Percentiles rank a stretch among this genome's conserved stretches.
These are phyloP conservation scores for Schizotus pectinicornis DNA, from an alignment of 2,888 invertebrate species.

Conservation along the genomic window DNA sequence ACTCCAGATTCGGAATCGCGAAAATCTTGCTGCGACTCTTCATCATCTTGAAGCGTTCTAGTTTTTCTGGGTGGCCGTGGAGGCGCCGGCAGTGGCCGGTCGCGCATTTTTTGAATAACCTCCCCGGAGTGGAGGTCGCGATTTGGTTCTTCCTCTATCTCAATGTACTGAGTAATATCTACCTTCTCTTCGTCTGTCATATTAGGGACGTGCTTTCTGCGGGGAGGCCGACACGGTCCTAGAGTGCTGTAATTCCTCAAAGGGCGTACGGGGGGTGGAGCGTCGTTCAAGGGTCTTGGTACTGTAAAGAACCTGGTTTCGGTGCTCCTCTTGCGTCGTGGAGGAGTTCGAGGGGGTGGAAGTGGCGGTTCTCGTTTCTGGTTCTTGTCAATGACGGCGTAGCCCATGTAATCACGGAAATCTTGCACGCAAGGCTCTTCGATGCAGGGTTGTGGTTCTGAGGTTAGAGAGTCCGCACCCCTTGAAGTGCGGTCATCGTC, in stretches of 20 bases:
- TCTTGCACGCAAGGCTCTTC: slow-evolving; percentile 55
- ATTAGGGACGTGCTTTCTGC: slow-evolving; percentile 56
- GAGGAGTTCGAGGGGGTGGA: slow-evolving; percentile 68
- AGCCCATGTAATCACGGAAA: slow-evolving; percentile 63
- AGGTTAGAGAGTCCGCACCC: slow-evolving; percentile 70
- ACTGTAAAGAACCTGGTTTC: slow-evolving; percentile 75
- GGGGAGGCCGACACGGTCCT: slow-evolving; percentile 63
- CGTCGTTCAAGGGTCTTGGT: slow-evolving; percentile 58
- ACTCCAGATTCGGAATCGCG: slow-evolving; percentile 47
- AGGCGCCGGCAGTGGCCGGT: slow-evolving; percentile 84
- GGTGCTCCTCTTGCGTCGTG: slow-evolving; percentile 61
- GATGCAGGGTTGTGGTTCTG: slow-evolving; percentile 52
- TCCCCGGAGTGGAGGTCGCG: slow-evolving; percentile 76
- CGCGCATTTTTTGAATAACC: slow-evolving; percentile 82
- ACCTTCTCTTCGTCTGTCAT: slow-evolving; percentile 57
- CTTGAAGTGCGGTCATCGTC: slow-evolving; percentile 60
- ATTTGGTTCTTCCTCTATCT: slow-evolving; percentile 65
- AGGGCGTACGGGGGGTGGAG: slow-evolving; percentile 65
- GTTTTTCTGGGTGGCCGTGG: slow-evolving; percentile 77
- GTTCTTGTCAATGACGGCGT: slow-evolving; percentile 78
- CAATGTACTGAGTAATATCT: slow-evolving; percentile 66
- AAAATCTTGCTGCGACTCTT: slow-evolving; percentile 14
- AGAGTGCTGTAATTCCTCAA: slow-evolving; percentile 67
- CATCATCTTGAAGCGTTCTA: slow-evolving; percentile 43
- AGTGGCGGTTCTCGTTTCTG: slow-evolving; percentile 58